Evolutionary conservation across 2,113 vertebrate genomes (phyloP).

Genomic region (Pyrgilauda ruficollis): DNA sequence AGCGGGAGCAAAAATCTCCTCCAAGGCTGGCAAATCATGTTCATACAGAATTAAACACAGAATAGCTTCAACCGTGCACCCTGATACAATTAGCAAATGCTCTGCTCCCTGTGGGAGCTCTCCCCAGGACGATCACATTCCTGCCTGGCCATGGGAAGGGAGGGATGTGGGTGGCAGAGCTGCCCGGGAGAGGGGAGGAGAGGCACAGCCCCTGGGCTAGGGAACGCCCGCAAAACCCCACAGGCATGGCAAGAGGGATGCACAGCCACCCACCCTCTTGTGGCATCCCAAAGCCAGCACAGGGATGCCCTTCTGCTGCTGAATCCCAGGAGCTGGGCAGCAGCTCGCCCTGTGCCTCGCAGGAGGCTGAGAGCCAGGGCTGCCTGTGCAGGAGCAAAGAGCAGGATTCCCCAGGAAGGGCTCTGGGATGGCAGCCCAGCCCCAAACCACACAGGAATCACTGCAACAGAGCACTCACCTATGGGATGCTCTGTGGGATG

Average conservation of each 20-base stretch:
- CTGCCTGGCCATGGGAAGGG: not conserved
- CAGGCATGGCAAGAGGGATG: fast-evolving
- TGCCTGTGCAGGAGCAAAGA: not conserved
- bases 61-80: not conserved
- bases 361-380: not conserved
- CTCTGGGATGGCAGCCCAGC: not conserved
- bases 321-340: not conserved
- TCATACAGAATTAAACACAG: not conserved
- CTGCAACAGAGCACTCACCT: not conserved
- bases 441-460: not conserved
- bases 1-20: not conserved
- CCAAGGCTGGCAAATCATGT: not conserved
- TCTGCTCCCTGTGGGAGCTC: not conserved
- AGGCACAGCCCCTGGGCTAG: not conserved
- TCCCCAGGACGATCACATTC: not conserved
- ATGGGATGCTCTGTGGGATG: not conserved
- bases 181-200: not conserved
- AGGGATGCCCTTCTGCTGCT: no score
- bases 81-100: not conserved
- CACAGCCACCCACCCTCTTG: fast-evolving
- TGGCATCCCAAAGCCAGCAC: not conserved
- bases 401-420: not conserved
- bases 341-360: not conserved
- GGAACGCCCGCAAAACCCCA: fast-evolving
- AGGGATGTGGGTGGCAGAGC: fast-evolving